Conservation (phyloP, 2,888 invertebrate species). For the Hydriomena furcata region DNA sequence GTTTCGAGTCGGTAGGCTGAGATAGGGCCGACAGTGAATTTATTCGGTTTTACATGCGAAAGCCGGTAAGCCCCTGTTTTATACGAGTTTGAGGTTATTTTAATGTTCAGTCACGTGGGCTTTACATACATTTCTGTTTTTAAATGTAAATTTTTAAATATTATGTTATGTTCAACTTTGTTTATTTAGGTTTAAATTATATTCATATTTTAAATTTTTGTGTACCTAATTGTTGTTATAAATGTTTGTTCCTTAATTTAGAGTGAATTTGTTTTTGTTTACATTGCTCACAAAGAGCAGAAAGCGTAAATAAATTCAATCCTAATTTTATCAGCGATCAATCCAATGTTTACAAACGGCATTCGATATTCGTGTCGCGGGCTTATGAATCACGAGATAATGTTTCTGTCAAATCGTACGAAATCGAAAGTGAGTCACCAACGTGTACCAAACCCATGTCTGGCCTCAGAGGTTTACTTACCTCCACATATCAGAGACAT, state of each 20-base stretch:
- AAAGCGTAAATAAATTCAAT: neutral
- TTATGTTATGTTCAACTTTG: no score
- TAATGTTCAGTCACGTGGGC: constrained; percentile 25
- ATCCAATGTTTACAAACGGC: constrained; percentile 24
- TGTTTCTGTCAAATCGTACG: constrained; percentile 30
- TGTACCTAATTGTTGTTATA: neutral
- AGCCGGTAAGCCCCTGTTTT: constrained; percentile 41
- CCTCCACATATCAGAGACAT: constrained; percentile 80
- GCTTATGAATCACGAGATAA: constrained; percentile 37
- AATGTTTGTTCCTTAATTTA: constrained; percentile 1
- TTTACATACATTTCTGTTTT: constrained; percentile 4
- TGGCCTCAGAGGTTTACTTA: constrained; percentile 51
- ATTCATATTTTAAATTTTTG: neutral
- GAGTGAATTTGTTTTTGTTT: neutral
- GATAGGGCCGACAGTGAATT: constrained; percentile 40
- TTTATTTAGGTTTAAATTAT: neutral
- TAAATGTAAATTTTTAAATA: constrained; percentile 1
- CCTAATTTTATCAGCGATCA: constrained; percentile 9
- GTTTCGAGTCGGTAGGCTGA: constrained; percentile 44
- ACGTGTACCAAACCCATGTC: constrained; percentile 22
- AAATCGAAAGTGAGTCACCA: constrained; percentile 35
- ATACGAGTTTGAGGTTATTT: constrained; percentile 30
- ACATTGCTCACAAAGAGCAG: neutral
- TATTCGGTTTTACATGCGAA: constrained; percentile 39
- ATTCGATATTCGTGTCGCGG: constrained; percentile 37